Evolutionary conservation across 1,140 invertebrate genomes (phyloP), one percentile per base, ranked within the genome.

Genomic region (Dufourea novaeangliae): DNA sequence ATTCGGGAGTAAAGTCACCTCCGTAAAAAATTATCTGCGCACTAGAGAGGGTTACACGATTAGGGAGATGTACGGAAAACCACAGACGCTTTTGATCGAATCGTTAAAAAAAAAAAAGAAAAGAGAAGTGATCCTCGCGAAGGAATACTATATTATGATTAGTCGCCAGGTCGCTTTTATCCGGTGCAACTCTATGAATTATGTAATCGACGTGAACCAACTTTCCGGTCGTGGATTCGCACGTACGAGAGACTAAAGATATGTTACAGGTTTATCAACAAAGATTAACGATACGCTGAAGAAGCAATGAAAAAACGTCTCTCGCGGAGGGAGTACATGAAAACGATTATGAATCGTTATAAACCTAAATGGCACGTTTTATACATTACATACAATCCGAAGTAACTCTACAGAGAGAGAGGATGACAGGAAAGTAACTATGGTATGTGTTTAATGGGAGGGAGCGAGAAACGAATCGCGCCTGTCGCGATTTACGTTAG

Each of bases 291-390:
- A 69, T 39, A 59, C 39, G 29, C 52, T 57, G 50, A n/a, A 69
- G n/a, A 69, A 44, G 64, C 67, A 12, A 69, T 69, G 12, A 29
- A 67, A 29, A 67, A 41, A 67, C 29, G 29, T 66, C 29, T 57
- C 14, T 50, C 39, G 17, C 64, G 41, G 8, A 25, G 11, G 32
- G 14, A 54, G 67, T 76, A 62, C 11, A 39, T 32, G 34, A 50
- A n/a, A 79, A 78, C 68, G 81, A 81, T 73, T 76, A 41, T 41
- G 52, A 37, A 17, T 34, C n/a, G n/a, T 39, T 14, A 76, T 86
- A 82, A 88, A 86, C 37, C 82, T 88, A 87, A 89, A 90, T 91
- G 88, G 90, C 89, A 90, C 89, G 87, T 74, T 76, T 80, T 86
- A 87, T 81, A 78, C 74, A 85, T 80, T 78, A 86, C 75, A 61